These are phyloP conservation scores for Marcusenius ussheri DNA, from an alignment of 2,113 vertebrate species.

Conservation along the genomic window DNA sequence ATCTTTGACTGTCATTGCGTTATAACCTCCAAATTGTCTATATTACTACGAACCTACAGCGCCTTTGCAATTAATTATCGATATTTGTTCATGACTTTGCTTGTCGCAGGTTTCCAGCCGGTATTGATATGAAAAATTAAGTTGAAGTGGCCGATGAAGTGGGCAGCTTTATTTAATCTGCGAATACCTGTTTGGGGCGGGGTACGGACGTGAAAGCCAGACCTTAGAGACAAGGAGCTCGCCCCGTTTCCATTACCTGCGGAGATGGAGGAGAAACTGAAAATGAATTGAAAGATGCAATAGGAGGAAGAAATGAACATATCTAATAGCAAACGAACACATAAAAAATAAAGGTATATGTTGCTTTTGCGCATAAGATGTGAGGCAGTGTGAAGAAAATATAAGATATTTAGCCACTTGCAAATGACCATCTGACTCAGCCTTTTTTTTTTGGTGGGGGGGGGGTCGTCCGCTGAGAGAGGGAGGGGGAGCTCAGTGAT, in stretches of 20 bases:
- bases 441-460: not conserved
- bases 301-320: not conserved
- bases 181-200: not conserved
- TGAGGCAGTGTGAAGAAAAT: not conserved
- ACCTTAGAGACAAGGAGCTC: not conserved
- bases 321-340: not conserved
- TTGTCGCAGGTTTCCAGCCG: not conserved
- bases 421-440: slow-evolving; percentile 17
- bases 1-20: not conserved
- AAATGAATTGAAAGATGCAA: not conserved
- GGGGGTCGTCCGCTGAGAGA: slow-evolving; percentile 16
- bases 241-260: not conserved
- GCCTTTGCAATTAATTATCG: not conserved
- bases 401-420: not conserved
- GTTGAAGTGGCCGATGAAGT: not conserved
- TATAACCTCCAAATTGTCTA: not conserved
- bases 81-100: not conserved
- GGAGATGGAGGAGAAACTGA: not conserved
- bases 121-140: not conserved
- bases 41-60: not conserved
- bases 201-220: not conserved
- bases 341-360: not conserved
- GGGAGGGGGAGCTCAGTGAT: slow-evolving; percentile 35
- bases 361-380: not conserved
- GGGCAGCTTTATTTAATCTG: not conserved